phyloP scores from a whole-genome alignment of 2,888 invertebrate species.

The Meteorus colon region DNA sequence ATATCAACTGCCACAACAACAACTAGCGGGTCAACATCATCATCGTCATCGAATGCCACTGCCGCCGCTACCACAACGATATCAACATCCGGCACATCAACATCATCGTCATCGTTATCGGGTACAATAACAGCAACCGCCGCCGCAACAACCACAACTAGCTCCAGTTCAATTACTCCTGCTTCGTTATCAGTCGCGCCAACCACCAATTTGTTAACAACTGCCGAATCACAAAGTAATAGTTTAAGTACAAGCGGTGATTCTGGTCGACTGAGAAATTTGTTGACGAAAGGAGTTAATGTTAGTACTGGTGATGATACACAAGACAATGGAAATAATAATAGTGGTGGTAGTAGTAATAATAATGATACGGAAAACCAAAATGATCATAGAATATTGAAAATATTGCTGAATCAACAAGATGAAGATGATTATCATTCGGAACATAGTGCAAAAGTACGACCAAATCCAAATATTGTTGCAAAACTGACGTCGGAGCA shows the following conservation, averaged over 20 bases:
- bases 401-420: slow-evolving; percentile 80
- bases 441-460: slow-evolving; percentile 73
- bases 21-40: slow-evolving; percentile 25
- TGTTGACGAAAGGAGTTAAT: slow-evolving; percentile 72
- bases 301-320: slow-evolving; percentile 59
- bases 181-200: slow-evolving; percentile 28
- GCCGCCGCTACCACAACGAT: slow-evolving; percentile 34
- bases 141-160: slow-evolving; percentile 40
- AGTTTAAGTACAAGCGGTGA: slow-evolving; percentile 67
- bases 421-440: slow-evolving; percentile 78
- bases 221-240: slow-evolving; percentile 50
- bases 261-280: slow-evolving; percentile 75
- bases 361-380: slow-evolving; percentile 68
- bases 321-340: slow-evolving; percentile 55
- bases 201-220: slow-evolving; percentile 35
- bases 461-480: slow-evolving; percentile 68
- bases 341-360: slow-evolving; percentile 45
- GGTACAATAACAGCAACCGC: slow-evolving; percentile 28
- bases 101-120: slow-evolving; percentile 33
- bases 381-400: slow-evolving; percentile 76
- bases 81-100: slow-evolving; percentile 37
- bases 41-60: slow-evolving; percentile 45
- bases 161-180: slow-evolving; percentile 42
- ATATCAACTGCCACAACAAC: slow-evolving; percentile 37
- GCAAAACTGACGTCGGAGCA: slow-evolving; percentile 67